Percentiles rank a stretch among this genome's conserved stretches.
These are phyloP conservation scores for Crocallis elinguaria DNA, from an alignment of 2,888 invertebrate genomes.

Conservation along the genomic window DNA sequence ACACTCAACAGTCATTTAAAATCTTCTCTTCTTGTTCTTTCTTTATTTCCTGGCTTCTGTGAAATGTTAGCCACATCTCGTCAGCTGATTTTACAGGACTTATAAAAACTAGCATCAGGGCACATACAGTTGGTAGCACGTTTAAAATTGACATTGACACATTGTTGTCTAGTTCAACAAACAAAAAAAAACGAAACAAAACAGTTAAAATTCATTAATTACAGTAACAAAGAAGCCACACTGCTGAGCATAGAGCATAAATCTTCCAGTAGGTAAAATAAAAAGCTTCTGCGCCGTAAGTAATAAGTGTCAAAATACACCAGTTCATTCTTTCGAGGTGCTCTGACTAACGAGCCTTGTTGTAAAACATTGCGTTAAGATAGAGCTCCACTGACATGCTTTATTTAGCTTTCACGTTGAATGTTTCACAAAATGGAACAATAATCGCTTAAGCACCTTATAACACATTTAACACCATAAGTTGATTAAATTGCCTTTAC, in stretches of 20 bases:
- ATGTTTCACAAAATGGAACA: not conserved
- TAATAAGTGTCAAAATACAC: slow-evolving; percentile 80
- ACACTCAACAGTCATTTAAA: no score
- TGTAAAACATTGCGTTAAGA: slow-evolving; percentile 59
- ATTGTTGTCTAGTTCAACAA: not conserved
- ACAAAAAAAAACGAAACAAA: not conserved
- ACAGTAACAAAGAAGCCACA: slow-evolving; percentile 27
- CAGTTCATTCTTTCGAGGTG: slow-evolving; percentile 77
- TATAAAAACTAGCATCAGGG: no score
- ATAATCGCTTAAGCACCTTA: no score
- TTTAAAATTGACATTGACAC: no score
- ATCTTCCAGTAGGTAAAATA: slow-evolving; percentile 48
- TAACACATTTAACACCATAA: no score
- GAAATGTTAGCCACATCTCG: no score
- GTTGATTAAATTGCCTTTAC: no score
- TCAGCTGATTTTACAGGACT: no score
- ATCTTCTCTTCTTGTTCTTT: no score
- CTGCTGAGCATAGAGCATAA: slow-evolving; percentile 47
- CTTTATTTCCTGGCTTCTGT: no score
- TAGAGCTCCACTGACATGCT: slow-evolving; percentile 17
- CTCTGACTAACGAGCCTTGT: slow-evolving; percentile 71
- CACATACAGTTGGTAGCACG: no score
- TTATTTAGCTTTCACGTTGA: not conserved
- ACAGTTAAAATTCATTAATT: slow-evolving; percentile 35
- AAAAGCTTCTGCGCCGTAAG: slow-evolving; percentile 54